Evolutionary conservation across 2,113 vertebrate species (phyloP).

Genomic region (Mungos mungo): DNA sequence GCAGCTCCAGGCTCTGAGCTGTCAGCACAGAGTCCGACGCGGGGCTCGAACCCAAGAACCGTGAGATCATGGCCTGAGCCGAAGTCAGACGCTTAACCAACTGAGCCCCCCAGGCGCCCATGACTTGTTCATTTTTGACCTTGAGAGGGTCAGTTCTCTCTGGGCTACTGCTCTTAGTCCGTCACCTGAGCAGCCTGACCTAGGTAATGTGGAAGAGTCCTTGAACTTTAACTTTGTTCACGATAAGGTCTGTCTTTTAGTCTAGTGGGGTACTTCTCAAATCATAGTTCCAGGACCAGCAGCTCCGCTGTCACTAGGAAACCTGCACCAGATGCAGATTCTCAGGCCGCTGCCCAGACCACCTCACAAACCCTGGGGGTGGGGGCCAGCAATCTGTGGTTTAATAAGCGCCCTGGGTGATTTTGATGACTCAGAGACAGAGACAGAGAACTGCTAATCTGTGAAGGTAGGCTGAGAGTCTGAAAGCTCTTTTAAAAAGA

Average conservation of each 20-base stretch:
- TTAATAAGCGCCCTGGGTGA: neutral
- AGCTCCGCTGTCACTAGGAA: rapidly evolving
- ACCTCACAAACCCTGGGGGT: neutral
- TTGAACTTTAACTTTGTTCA: neutral
- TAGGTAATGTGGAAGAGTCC: neutral
- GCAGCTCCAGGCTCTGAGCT: too few relatives aligned
- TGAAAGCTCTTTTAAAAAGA: neutral
- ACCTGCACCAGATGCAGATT: neutral
- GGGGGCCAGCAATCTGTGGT: too few relatives aligned
- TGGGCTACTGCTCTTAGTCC: neutral
- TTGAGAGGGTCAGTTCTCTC: neutral
- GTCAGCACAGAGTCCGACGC: too few relatives aligned
- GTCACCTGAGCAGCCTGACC: neutral
- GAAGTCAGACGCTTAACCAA: too few relatives aligned
- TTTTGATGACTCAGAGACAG: neutral
- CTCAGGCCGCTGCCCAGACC: neutral
- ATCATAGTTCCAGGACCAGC: too few relatives aligned
- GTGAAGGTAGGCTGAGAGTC: neutral
- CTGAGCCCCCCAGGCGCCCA: too few relatives aligned
- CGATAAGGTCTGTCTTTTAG: neutral
- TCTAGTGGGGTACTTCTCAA: neutral
- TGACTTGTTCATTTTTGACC: neutral
- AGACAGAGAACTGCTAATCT: neutral
- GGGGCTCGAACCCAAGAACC: too few relatives aligned
- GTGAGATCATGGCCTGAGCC: too few relatives aligned